Evolutionary conservation across 2,888 invertebrate genomes (phyloP), one percentile per base, ranked within the genome.

Genomic region (Diarsia rubi): DNA sequence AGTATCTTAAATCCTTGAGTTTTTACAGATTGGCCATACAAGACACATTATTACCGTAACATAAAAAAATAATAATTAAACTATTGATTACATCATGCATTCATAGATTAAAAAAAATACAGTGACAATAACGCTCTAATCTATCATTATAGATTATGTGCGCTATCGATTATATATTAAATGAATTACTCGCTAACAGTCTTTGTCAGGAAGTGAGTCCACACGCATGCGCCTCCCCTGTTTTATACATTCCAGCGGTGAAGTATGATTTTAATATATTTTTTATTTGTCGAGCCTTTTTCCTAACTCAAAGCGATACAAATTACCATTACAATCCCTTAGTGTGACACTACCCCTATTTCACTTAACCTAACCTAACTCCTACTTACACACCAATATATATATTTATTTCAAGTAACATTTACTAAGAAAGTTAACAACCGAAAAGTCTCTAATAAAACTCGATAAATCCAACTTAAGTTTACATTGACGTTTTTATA

Each of bases 401-500:
- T 69, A 71, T 67, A 68, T 83, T 74, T 72, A 74, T 79, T 81
- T 72, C 72, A 66, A 81, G 62, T 75, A 76, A 81, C 79, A 83
- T 81, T 79, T 79, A 78, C 60, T 69, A 63, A 54, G 71, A 70
- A 77, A 79, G 65, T 73, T 83, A 86, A 82, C 76, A 73, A 62
- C 59, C 52, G 31, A 54, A 74, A 79, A 59, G 73, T 76, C 64
- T 66, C 73, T 59, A 72, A 80, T 72, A 73, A 84, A 87, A 88
- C 75, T 83, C 87, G 47, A 89, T 91, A 91, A 91, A 89, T 91
- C 83, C 87, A 70, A 88, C 82, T 91, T 90, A 89, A 88, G 85
- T 90, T 91, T 90, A 89, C 86, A 89, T 91, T 89, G 91, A 86
- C 88, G 81, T 89, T 91, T 91, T 91, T 91, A 91, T 90, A 89